These are phyloP conservation scores for Cheilosia vulpina DNA, from an alignment of 2,888 invertebrate species.

Conservation along the genomic window DNA sequence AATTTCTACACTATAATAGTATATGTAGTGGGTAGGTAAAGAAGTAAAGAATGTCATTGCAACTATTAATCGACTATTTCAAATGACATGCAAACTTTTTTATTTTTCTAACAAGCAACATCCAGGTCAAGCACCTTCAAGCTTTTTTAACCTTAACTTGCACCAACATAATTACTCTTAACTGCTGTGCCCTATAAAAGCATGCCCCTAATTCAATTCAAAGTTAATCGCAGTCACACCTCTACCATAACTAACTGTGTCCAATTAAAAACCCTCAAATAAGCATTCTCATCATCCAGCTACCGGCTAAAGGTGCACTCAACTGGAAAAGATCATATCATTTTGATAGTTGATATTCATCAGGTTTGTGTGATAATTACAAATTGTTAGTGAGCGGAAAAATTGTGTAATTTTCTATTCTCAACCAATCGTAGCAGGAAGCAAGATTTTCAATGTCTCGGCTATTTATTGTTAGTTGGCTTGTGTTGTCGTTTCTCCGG, in stretches of 20 bases:
- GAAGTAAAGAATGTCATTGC: too few species aligned
- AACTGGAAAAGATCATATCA: constrained; percentile 64
- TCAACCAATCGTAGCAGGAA: neutral
- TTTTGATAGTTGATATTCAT: constrained; percentile 45
- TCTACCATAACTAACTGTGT: constrained; percentile 36
- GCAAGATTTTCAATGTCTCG: neutral
- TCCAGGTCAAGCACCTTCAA: neutral
- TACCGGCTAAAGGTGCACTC: constrained; percentile 5
- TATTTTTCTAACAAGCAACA: neutral
- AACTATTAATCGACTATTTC: too few species aligned
- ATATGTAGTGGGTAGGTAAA: too few species aligned
- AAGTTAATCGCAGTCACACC: constrained; percentile 13
- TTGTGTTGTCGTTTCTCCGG: neutral
- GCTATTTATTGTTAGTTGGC: constrained; percentile 50
- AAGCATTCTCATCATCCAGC: constrained; percentile 48
- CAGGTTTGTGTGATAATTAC: constrained; percentile 33
- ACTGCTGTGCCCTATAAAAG: neutral
- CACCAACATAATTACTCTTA: too few species aligned
- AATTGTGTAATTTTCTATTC: constrained; percentile 19
- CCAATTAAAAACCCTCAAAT: constrained; percentile 61
- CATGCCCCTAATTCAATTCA: constrained; percentile 4
- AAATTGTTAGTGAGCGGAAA: constrained; percentile 41
- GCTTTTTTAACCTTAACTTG: neutral
- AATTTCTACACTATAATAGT: too few species aligned
- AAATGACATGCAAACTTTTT: too few species aligned